Percentiles rank a stretch among this genome's conserved stretches.
Conservation (phyloP, 2,888 invertebrate genomes). For the Cancer borealis region DNA sequence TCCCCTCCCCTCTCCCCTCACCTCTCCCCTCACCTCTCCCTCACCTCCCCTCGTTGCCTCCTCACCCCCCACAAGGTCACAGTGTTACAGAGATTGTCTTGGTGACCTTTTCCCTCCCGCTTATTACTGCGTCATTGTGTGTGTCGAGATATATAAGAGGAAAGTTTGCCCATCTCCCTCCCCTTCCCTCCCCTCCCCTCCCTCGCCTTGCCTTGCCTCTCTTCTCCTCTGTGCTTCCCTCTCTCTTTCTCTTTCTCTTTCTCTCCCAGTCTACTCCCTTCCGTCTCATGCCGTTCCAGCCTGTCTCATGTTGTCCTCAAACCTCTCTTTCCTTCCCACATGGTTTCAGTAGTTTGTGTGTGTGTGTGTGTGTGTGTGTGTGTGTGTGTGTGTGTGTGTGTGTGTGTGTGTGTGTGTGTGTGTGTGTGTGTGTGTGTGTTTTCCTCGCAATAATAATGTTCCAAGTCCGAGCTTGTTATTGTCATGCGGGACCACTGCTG, state of each 20-base stretch:
- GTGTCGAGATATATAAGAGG: conserved; percentile 30
- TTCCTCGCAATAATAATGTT: not conserved
- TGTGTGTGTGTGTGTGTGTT: not conserved
- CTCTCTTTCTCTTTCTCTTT: not conserved
- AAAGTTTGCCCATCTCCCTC: conserved; percentile 13
- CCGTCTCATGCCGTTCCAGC: not conserved
- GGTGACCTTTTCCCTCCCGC: not conserved
- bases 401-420: conserved; percentile 23
- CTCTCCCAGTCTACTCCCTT: not conserved
- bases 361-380: conserved; percentile 20
- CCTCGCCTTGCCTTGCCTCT: not conserved
- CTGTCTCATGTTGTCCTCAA: not conserved
- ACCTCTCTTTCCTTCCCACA: not conserved
- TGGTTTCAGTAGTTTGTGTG: conserved; percentile 9
- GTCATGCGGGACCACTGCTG: not conserved
- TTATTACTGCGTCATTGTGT: conserved; percentile 36
- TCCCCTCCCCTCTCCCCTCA: not conserved
- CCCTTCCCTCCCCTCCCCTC: not conserved
- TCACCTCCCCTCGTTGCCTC: not conserved
- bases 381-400: conserved; percentile 29
- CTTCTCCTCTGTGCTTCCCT: not conserved
- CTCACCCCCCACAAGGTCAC: not conserved
- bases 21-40: not conserved
- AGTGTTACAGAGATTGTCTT: not conserved
- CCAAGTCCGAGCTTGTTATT: not conserved